phyloP scores from a whole-genome alignment of 2,888 invertebrate species.

The Cylindroiulus punctatus region DNA sequence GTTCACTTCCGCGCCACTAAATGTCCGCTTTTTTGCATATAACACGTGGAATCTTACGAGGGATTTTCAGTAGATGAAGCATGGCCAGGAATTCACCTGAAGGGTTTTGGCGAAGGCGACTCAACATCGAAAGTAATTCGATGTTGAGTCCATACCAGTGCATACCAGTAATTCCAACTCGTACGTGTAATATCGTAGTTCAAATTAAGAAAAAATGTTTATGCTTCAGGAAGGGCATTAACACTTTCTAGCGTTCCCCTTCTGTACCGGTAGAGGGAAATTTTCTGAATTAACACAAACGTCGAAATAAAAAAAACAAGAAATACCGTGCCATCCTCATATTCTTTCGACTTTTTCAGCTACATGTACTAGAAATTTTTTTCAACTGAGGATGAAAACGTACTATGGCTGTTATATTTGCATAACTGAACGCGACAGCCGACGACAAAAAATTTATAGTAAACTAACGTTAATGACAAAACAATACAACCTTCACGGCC shows the following conservation, averaged over 20 bases:
- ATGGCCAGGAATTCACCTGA: constrained; percentile 6
- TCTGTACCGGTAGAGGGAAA: constrained; percentile 14
- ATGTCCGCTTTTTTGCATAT: not conserved
- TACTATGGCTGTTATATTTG: not conserved
- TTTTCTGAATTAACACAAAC: not conserved
- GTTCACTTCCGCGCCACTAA: constrained; percentile 24
- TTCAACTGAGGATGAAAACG: not conserved
- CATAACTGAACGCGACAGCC: not conserved
- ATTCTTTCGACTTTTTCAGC: not conserved
- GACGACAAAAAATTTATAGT: not conserved
- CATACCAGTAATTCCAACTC: not conserved
- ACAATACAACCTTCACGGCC: not conserved
- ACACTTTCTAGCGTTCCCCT: constrained; percentile 30
- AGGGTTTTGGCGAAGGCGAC: not conserved
- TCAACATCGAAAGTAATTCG: not conserved
- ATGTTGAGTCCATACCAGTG: too few species aligned
- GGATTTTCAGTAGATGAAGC: not conserved
- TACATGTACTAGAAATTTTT: not conserved
- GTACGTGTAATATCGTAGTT: not conserved
- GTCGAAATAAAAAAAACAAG: constrained; percentile 25
- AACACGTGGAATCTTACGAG: not conserved
- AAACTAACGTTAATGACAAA: not conserved
- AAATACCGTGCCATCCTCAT: not conserved
- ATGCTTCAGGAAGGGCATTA: constrained; percentile 15
- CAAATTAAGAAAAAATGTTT: not conserved